Evolutionary conservation across 2,888 invertebrate species (phyloP).

Genomic region (Bombylius major): DNA sequence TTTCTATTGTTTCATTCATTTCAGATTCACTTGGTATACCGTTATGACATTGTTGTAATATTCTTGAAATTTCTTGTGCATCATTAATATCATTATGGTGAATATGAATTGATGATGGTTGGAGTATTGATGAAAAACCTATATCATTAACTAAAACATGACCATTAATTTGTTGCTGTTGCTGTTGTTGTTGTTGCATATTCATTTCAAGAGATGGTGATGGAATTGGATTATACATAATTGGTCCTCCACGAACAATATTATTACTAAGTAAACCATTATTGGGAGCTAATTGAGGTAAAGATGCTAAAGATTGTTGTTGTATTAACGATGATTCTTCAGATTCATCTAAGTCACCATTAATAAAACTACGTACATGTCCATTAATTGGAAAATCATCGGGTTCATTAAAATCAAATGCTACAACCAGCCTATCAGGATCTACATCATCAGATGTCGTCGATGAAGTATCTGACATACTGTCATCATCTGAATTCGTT

Average conservation of each 20-base stretch:
- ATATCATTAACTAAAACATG: not conserved
- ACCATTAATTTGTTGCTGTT: not conserved
- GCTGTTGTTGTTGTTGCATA: not conserved
- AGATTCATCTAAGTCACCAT: slow-evolving; percentile 31
- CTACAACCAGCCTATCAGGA: slow-evolving; percentile 23
- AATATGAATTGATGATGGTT: slow-evolving; percentile 4
- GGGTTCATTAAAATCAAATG: slow-evolving; percentile 30
- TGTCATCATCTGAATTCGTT: slow-evolving; percentile 28
- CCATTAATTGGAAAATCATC: slow-evolving; percentile 33
- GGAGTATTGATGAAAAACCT: not conserved
- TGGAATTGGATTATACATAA: not conserved
- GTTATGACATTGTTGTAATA: slow-evolving; percentile 36
- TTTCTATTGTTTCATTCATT: not conserved
- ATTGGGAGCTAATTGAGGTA: slow-evolving; percentile 3
- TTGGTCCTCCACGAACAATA: not conserved
- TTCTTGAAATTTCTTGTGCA: slow-evolving; percentile 35
- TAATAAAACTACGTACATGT: slow-evolving; percentile 33
- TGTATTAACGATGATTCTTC: slow-evolving; percentile 12
- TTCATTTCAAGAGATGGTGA: not conserved
- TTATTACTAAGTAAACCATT: slow-evolving; percentile 13
- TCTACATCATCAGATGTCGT: slow-evolving; percentile 25
- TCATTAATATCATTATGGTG: slow-evolving; percentile 33
- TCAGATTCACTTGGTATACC: slow-evolving; percentile 16
- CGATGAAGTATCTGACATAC: slow-evolving; percentile 26
- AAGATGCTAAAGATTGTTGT: not conserved